Conservation (phyloP, 2,888 invertebrate species). For the Leptopilina drosophilae region DNA sequence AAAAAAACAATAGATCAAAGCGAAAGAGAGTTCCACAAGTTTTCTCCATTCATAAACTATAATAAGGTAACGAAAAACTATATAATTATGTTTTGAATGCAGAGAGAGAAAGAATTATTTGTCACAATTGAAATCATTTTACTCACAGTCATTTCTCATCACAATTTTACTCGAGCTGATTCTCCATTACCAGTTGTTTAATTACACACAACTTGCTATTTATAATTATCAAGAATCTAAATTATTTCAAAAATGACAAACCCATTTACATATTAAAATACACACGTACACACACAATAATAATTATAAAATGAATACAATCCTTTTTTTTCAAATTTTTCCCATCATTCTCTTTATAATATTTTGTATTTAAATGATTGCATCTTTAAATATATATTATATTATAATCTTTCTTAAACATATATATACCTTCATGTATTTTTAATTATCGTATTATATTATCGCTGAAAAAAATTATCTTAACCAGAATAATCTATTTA, state of each 20-base stretch:
- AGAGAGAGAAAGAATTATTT: conserved; percentile 28
- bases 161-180: neutral
- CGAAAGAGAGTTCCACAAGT: conserved; percentile 7
- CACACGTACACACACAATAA: neutral
- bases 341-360: neutral
- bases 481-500: too few relatives aligned
- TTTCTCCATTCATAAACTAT: conserved; percentile 1
- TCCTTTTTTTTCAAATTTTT: neutral
- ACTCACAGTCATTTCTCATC: conserved; percentile 2
- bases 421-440: too few relatives aligned
- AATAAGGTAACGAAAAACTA: neutral
- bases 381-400: neutral
- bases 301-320: neutral
- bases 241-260: conserved; percentile 13
- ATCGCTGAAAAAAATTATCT: neutral
- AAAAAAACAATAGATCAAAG: conserved; percentile 5
- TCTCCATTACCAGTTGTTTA: neutral
- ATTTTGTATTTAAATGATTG: neutral
- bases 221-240: neutral
- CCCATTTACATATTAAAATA: neutral
- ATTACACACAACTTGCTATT: neutral
- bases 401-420: neutral
- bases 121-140: conserved; percentile 22
- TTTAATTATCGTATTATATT: neutral
- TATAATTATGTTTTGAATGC: conserved; percentile 21